Evolutionary conservation across 2,888 invertebrate genomes (phyloP).

Genomic region (Brenthis ino): DNA sequence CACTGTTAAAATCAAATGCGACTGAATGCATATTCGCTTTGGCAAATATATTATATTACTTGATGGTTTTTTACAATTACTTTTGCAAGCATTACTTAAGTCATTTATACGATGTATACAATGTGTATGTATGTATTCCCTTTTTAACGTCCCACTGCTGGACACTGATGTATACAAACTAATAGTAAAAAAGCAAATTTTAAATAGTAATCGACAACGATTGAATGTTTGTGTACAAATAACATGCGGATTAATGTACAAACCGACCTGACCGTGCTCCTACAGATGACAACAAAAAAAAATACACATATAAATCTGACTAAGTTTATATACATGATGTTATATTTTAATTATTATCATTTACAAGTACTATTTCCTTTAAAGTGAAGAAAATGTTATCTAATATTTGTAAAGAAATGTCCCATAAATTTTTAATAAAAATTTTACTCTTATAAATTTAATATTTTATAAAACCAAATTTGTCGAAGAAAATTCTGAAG

Average conservation of each 20-base stretch:
- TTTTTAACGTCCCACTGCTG: too few species aligned
- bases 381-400: background rate
- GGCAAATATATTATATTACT: background rate
- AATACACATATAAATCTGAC: slow-evolving; percentile 42
- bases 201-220: slow-evolving; percentile 38
- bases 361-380: background rate
- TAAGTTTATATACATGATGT: slow-evolving; percentile 37
- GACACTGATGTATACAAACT: background rate
- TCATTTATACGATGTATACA: background rate
- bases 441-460: too few species aligned
- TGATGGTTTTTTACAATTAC: background rate
- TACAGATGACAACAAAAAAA: slow-evolving; percentile 46
- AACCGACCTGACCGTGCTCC: slow-evolving; percentile 28
- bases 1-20: slow-evolving; percentile 2
- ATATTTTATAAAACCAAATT: too few species aligned
- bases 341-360: slow-evolving; percentile 8
- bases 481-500: too few species aligned
- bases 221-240: slow-evolving; percentile 49
- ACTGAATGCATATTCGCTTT: background rate
- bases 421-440: too few species aligned
- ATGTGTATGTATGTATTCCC: too few species aligned
- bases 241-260: slow-evolving; percentile 44
- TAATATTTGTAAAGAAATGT: background rate
- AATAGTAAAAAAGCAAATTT: slow-evolving; percentile 14
- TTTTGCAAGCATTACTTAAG: background rate